phyloP scores from a whole-genome alignment of 2,888 invertebrate species.

The Nyleta sp. region DNA sequence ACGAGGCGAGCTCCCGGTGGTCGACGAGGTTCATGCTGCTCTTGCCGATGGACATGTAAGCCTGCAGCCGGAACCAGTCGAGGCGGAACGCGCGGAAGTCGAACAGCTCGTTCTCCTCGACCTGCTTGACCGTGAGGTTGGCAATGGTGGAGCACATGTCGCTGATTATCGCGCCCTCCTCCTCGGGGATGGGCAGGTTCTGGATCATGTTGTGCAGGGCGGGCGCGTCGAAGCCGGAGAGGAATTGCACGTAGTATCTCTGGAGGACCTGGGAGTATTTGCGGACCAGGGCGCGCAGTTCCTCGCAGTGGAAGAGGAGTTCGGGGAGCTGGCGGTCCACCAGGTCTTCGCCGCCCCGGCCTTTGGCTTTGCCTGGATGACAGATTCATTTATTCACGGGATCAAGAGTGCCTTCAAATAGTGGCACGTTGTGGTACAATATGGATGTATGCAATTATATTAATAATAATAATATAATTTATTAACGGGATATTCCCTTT shows the following conservation, averaged over 20 bases:
- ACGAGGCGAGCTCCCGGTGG: constrained; percentile 93
- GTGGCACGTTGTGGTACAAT: too few species aligned
- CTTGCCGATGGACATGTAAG: constrained; percentile 94
- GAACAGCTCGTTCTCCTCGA: constrained; percentile 97
- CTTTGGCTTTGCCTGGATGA: constrained; percentile 89
- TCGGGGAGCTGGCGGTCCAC: constrained; percentile 98
- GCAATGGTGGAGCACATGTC: constrained; percentile 95
- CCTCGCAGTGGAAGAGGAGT: constrained; percentile 98
- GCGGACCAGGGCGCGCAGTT: constrained; percentile 95
- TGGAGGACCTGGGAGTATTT: constrained; percentile 99
- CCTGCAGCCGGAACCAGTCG: constrained; percentile 99
- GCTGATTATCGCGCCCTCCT: constrained; percentile 96
- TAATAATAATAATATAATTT: too few species aligned
- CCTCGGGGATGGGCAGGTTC: constrained; percentile 93
- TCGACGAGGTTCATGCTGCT: constrained; percentile 91
- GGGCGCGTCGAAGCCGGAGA: constrained; percentile 97
- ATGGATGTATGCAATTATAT: too few species aligned
- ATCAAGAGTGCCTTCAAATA: too few species aligned
- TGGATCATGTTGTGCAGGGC: constrained; percentile 93
- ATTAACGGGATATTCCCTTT: too few species aligned
- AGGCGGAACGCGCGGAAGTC: constrained; percentile 97
- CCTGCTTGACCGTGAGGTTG: constrained; percentile 94
- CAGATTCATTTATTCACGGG: constrained; percentile 1
- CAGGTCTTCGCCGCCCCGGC: constrained; percentile 94
- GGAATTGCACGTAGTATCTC: constrained; percentile 98